These are phyloP conservation scores for Agriotes lineatus DNA, from an alignment of 2,888 invertebrate genomes.

Conservation along the genomic window DNA sequence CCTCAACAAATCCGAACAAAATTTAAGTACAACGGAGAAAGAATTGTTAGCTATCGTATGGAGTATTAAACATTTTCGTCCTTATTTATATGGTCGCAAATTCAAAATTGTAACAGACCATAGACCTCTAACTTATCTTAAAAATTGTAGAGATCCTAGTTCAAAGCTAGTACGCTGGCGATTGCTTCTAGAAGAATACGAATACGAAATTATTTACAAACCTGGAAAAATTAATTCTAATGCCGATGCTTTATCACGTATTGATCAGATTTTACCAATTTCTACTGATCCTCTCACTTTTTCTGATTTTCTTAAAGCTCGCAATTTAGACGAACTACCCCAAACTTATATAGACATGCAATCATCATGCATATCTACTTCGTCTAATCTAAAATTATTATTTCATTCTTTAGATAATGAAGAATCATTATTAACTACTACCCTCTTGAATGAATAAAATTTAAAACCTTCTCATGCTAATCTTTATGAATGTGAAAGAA, in stretches of 20 bases:
- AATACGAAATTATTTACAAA: conserved; percentile 55
- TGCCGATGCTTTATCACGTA: background rate
- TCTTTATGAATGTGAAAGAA: background rate
- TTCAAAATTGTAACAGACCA: conserved; percentile 31
- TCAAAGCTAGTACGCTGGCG: conserved; percentile 35
- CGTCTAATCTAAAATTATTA: background rate
- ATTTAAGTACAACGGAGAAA: too few species aligned
- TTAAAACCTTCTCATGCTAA: background rate
- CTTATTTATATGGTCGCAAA: conserved; percentile 45
- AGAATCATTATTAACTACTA: background rate
- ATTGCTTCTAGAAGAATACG: conserved; percentile 45
- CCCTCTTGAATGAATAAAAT: background rate
- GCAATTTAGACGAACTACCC: background rate
- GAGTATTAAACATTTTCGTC: conserved; percentile 49
- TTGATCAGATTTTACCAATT: background rate
- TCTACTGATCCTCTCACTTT: background rate
- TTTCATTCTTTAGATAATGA: background rate
- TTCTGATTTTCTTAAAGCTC: background rate
- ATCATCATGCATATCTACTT: background rate
- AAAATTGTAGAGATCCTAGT: conserved; percentile 51
- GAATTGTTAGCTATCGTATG: conserved; percentile 40
- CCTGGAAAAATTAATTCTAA: conserved; percentile 54
- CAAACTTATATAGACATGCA: background rate
- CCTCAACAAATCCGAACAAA: conserved; percentile 5
- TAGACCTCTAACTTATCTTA: conserved; percentile 23